Evolutionary conservation across 2,797 vertebrate species (phyloP), one percentile per base, ranked within the genome.

Genomic region (Stomatorhinus walkeri): DNA sequence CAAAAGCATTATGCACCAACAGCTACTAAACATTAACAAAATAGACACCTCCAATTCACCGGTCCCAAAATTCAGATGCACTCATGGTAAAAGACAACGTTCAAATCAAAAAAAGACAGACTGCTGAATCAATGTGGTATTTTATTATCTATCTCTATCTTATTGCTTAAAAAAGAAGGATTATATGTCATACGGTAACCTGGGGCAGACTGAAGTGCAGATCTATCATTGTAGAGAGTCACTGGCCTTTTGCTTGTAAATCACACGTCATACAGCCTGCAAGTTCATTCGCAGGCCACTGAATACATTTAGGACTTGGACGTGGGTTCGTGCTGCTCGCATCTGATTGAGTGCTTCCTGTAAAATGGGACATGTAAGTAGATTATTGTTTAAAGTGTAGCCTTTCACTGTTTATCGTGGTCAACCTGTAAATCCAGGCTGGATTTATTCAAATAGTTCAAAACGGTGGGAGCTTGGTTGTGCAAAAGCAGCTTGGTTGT

Each of bases 81-180:
- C 85, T 86, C 51, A 86, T 4, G 22, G 22, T 28, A 59, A 86
- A 86, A 52, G 48, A 32, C 61, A 87, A 84, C 54, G 59, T 59
- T n/a, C 32, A 56, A 83, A 59, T 89, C 48, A 90, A 89, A 89
- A 90, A 87, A 88, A 89, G 52, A 28, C 61, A 88, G 88, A 88
- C 64, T 83, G 92, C 89, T 90, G 92, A 96, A 96, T 96, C 95
- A 96, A 96, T 96, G 96, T 92, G 92, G 93, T 94, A 89, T 95
- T 95, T 95, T 95, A 95, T 95, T 95, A 96, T 96, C 95, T 95
- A 94, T 96, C 95, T 96, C 94, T 96, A 96, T 96, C 94, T 94
- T 92, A 93, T 94, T 93, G 94, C 93, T 96, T 96, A 96, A 96
- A 96, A 95, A 94, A 96, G 95, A 96, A 94, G 94, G 95, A 96